phyloP scores from a whole-genome alignment of 2,888 invertebrate genomes.

The Eledone cirrhosa region DNA sequence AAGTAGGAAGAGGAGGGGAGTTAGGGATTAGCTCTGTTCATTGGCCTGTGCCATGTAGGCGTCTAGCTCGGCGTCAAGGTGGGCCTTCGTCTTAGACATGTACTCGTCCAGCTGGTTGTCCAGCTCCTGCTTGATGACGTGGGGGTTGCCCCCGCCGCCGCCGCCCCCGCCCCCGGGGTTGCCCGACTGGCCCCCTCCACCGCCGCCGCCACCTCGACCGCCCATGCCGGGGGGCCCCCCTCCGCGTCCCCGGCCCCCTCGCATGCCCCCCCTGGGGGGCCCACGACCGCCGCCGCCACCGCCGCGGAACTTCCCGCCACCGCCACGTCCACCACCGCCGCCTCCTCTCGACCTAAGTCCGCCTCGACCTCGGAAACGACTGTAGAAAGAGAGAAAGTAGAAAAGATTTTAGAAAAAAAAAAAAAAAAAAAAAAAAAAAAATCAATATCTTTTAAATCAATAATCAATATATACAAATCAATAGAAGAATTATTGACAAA shows the following conservation, averaged over 20 bases:
- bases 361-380: not conserved
- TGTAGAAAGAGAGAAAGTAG: not conserved
- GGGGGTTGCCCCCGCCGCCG: constrained; percentile 39
- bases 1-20: not conserved
- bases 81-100: constrained; percentile 75
- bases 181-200: constrained; percentile 39
- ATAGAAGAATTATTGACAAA: no score
- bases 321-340: constrained; percentile 12
- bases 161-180: constrained; percentile 44
- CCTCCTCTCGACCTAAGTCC: not conserved
- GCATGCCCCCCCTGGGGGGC: not conserved
- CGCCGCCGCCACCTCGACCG: constrained; percentile 30
- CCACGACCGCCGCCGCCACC: not conserved
- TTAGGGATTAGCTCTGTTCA: constrained; percentile 22
- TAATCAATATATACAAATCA: not conserved
- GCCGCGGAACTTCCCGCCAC: constrained; percentile 5
- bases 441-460: not conserved
- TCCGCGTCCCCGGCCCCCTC: constrained; percentile 1
- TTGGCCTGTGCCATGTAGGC: constrained; percentile 71
- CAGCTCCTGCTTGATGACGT: constrained; percentile 70
- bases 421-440: not conserved
- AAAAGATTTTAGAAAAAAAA: no score
- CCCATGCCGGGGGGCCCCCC: constrained; percentile 27
- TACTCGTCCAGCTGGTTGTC: constrained; percentile 78
- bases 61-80: constrained; percentile 73